phyloP scores from a whole-genome alignment of 2,797 vertebrate species.

The Danionella dracula region DNA sequence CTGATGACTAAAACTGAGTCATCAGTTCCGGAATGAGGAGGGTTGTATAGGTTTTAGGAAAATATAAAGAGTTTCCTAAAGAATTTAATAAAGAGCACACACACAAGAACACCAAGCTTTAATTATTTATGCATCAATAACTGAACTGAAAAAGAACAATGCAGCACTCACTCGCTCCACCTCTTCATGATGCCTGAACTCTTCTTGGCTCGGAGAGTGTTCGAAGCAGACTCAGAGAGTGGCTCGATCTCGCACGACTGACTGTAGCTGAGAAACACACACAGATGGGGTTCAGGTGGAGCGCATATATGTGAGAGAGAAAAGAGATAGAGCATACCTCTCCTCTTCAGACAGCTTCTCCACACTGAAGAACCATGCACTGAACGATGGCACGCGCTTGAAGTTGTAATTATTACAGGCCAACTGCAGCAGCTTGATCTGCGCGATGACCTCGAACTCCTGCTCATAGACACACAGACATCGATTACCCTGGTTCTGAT shows the following conservation, averaged over 20 bases:
- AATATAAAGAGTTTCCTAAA: no score
- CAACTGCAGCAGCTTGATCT: slow-evolving; percentile 82
- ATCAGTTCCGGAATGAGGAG: no score
- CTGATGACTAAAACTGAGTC: no score
- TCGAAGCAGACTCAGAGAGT: slow-evolving; percentile 77
- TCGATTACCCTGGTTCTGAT: no score
- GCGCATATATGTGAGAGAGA: no score
- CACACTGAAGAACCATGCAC: slow-evolving; percentile 74
- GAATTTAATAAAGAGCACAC: no score
- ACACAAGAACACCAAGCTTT: no score
- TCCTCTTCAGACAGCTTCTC: slow-evolving; percentile 74
- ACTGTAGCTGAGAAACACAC: slow-evolving; percentile 64
- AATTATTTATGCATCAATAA: no score
- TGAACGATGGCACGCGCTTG: slow-evolving; percentile 61
- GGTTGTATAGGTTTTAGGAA: no score
- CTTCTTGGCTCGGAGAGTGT: slow-evolving; percentile 78
- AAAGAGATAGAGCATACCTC: slow-evolving; percentile 59
- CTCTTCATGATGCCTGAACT: slow-evolving; percentile 81
- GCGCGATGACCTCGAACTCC: slow-evolving; percentile 84
- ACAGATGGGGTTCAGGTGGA: not conserved
- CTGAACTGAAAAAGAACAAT: no score
- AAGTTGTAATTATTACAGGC: slow-evolving; percentile 86
- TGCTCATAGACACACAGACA: slow-evolving; percentile 39
- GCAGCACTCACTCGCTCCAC: slow-evolving; percentile 84
- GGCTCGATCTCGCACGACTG: slow-evolving; percentile 83